phyloP scores from a whole-genome alignment of 2,113 vertebrate genomes.

The Suncus etruscus region DNA sequence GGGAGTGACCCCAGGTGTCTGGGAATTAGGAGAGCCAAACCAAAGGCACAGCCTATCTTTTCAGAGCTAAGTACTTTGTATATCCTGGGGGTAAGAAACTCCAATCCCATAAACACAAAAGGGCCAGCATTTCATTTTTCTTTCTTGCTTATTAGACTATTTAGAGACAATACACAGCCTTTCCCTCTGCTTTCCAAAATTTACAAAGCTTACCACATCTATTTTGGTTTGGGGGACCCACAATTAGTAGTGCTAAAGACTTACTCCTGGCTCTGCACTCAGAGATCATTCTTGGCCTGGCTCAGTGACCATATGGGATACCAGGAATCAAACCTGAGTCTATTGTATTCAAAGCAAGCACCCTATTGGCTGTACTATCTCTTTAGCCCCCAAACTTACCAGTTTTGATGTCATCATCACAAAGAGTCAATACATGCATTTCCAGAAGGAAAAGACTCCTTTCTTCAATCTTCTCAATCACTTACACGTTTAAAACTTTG shows the following conservation, averaged over 20 bases:
- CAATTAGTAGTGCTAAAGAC: no score
- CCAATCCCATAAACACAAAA: neutral
- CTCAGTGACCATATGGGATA: no score
- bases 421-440: constrained; percentile 46
- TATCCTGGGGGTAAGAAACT: neutral
- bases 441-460: constrained; percentile 21
- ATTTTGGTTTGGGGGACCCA: neutral
- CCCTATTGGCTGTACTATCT: no score
- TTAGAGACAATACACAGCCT: neutral
- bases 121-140: neutral
- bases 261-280: no score
- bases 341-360: no score
- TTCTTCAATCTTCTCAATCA: constrained; percentile 13
- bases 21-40: neutral
- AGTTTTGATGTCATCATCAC: neutral
- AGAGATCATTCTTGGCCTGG: no score
- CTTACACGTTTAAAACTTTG: constrained; percentile 20
- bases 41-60: neutral
- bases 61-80: neutral
- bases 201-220: constrained; percentile 27
- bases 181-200: neutral
- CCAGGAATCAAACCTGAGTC: no score
- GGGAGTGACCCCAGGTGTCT: neutral
- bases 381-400: no score
- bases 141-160: constrained; percentile 27